These are phyloP conservation scores for Pelodiscus sinensis DNA, from an alignment of 2,113 vertebrate genomes.

Conservation along the genomic window DNA sequence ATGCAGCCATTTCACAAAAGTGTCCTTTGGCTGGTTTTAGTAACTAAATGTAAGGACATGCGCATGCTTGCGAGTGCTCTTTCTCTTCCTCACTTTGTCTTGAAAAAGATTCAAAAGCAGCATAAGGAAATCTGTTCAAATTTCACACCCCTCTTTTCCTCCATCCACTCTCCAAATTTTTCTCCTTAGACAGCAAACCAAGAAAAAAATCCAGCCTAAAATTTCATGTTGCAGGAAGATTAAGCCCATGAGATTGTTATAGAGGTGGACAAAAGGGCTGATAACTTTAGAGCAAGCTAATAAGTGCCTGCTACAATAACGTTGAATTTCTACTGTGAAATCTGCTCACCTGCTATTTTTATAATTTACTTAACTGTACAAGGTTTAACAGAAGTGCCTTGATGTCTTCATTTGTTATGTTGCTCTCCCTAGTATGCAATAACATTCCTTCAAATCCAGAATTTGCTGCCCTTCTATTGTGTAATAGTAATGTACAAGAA, in stretches of 20 bases:
- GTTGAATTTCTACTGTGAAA: not conserved
- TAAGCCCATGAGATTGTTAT: not conserved
- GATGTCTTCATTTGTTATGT: not conserved
- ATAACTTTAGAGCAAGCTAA: not conserved
- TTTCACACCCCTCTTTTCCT: not conserved
- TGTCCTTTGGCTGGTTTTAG: not conserved
- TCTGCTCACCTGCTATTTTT: not conserved
- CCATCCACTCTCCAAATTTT: no score
- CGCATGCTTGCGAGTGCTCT: not conserved
- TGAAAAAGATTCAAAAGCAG: not conserved
- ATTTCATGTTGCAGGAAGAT: not conserved
- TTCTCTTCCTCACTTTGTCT: not conserved
- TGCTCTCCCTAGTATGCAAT: not conserved
- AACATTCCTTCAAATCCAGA: not conserved
- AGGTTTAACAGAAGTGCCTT: not conserved
- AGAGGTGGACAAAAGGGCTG: not conserved
- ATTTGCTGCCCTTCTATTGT: not conserved
- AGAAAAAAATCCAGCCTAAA: not conserved
- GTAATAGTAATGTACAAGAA: not conserved
- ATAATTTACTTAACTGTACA: not conserved
- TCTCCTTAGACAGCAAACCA: not conserved
- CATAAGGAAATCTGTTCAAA: not conserved
- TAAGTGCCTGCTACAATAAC: not conserved
- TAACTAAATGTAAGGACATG: not conserved
- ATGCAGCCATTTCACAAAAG: not conserved